phyloP scores from a whole-genome alignment of 30 jellyfish, hydroid and myxozoan genomes.

The Cassiopea andromeda region DNA sequence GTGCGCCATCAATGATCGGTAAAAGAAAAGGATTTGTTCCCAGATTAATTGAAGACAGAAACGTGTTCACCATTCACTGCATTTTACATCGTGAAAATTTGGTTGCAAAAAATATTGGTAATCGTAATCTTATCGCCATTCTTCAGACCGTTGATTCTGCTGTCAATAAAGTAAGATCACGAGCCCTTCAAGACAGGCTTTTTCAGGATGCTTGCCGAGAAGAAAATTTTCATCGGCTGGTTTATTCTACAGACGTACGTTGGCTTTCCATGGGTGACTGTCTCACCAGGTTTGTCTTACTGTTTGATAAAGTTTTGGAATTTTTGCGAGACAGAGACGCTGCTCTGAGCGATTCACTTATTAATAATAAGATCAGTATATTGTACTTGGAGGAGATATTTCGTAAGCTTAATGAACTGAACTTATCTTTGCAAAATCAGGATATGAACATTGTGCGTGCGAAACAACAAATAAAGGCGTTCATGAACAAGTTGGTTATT shows the following conservation, averaged over 20 bases:
- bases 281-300: background rate
- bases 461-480: background rate
- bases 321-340: background rate
- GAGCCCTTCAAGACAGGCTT: background rate
- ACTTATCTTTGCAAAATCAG: background rate
- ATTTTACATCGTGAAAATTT: background rate
- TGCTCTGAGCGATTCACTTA: background rate
- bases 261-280: background rate
- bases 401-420: background rate
- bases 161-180: background rate
- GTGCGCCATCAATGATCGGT: constrained; percentile 31
- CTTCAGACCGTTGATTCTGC: background rate
- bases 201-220: background rate
- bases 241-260: background rate
- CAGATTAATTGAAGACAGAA: background rate
- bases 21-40: constrained; percentile 10
- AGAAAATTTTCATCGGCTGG: background rate
- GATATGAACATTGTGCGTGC: background rate
- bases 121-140: background rate
- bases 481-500: background rate
- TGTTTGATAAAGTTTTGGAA: background rate
- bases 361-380: background rate
- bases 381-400: background rate
- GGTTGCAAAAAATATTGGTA: background rate
- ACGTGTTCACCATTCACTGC: background rate